These are phyloP conservation scores for Rhegmatorhina hoffmannsi DNA, from an alignment of 2,113 vertebrate genomes.

Conservation along the genomic window DNA sequence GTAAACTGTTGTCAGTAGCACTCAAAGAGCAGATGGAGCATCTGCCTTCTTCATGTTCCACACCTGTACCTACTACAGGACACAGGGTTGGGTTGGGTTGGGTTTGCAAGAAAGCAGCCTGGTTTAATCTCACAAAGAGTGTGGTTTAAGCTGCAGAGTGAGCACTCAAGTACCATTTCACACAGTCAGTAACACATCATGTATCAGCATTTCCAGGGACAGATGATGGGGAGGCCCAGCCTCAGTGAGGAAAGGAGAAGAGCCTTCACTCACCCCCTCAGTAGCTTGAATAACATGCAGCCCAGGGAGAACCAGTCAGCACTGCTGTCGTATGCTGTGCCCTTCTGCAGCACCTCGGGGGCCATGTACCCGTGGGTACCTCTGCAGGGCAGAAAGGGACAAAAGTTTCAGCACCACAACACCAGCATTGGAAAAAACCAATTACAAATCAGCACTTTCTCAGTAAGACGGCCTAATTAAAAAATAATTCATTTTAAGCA, in stretches of 20 bases:
- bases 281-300: conserved; percentile 98
- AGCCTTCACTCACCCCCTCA: conserved; percentile 86
- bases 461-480: background rate
- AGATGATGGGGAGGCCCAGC: background rate
- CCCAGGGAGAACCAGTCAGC: conserved; percentile 99
- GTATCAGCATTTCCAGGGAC: background rate
- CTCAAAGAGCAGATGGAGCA: background rate
- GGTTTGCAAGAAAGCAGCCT: background rate
- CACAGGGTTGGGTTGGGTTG: background rate
- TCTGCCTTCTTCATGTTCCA: background rate
- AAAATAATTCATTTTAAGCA: rapidly evolving
- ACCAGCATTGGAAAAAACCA: rapidly evolving
- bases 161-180: background rate
- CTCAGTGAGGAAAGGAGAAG: rapidly evolving
- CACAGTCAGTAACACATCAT: rapidly evolving
- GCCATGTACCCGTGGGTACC: conserved; percentile 99
- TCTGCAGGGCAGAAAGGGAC: conserved; percentile 56
- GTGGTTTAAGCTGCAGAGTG: background rate
- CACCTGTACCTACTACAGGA: background rate
- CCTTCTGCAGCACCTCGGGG: conserved; percentile 97
- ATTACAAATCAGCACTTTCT: background rate
- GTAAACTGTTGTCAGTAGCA: background rate
- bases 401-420: background rate
- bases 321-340: conserved; percentile 96
- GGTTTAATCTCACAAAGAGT: background rate